These are phyloP conservation scores for Agrenia bidenticulata DNA, from an alignment of 2,888 invertebrate species.

Conservation along the genomic window DNA sequence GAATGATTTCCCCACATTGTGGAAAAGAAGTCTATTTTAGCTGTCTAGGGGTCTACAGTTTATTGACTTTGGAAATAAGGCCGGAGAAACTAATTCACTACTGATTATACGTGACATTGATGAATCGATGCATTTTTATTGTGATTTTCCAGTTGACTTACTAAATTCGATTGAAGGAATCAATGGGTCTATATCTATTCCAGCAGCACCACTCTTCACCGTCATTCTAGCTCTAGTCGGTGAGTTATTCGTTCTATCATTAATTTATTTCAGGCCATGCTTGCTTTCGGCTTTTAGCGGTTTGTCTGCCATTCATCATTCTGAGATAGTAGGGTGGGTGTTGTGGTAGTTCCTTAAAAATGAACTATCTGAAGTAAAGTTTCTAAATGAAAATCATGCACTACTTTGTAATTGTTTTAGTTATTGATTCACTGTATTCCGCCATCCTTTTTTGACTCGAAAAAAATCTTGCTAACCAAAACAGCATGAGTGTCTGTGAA, in stretches of 20 bases:
- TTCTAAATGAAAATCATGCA: no score
- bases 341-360: no score
- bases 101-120: slow-evolving; percentile 17
- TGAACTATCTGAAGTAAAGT: no score
- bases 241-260: slow-evolving; percentile 62
- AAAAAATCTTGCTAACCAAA: no score
- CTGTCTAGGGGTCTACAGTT: background rate
- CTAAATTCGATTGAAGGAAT: slow-evolving; percentile 79
- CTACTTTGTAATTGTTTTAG: no score
- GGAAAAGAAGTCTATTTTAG: background rate
- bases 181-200: slow-evolving; percentile 76
- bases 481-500: no score
- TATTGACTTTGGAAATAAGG: background rate
- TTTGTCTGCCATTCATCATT: no score
- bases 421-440: no score
- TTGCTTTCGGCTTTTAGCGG: background rate
- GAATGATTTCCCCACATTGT: background rate
- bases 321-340: no score
- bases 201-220: slow-evolving; percentile 93
- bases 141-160: slow-evolving; percentile 80
- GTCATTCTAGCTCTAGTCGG: slow-evolving; percentile 97
- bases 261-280: slow-evolving; percentile 9
- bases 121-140: slow-evolving; percentile 25
- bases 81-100: slow-evolving; percentile 9
- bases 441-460: no score